Evolutionary conservation across 2,888 invertebrate genomes (phyloP).

Genomic region (Epinotia ramella): DNA sequence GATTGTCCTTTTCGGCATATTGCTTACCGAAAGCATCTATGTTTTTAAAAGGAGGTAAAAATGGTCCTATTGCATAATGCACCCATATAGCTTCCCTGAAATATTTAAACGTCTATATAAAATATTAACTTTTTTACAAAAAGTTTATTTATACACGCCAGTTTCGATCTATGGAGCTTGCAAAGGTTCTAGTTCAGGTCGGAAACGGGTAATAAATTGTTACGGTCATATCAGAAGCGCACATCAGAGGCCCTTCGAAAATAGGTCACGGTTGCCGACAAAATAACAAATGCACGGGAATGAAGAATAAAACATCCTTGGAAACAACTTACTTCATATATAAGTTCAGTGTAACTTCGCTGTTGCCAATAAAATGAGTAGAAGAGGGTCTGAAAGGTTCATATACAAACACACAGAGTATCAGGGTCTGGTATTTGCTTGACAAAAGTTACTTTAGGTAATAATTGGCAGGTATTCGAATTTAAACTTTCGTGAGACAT

Average conservation of each 20-base stretch:
- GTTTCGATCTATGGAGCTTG: conserved; percentile 34
- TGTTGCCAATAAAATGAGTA: conserved; percentile 23
- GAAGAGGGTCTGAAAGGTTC: conserved; percentile 18
- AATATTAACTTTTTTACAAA: conserved; percentile 1
- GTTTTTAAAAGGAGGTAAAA: background rate
- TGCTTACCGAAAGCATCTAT: no score
- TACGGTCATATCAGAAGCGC: conserved; percentile 62
- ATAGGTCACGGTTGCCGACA: conserved; percentile 67
- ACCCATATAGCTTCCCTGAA: background rate
- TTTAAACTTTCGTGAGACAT: no score
- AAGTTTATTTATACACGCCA: background rate
- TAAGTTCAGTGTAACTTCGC: conserved; percentile 26
- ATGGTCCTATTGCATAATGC: background rate
- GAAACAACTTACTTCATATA: conserved; percentile 39
- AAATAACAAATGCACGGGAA: conserved; percentile 59
- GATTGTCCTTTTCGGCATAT: no score
- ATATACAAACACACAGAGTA: conserved; percentile 6
- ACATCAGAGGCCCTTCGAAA: conserved; percentile 67
- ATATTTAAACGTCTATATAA: background rate
- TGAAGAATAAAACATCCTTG: conserved; percentile 53
- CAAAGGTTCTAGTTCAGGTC: conserved; percentile 43
- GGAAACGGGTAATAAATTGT: conserved; percentile 60
- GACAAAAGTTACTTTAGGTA: conserved; percentile 13
- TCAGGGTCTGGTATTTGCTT: background rate
- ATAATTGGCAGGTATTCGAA: background rate